Evolutionary conservation across 2,797 vertebrate genomes (phyloP), one percentile per base, ranked within the genome.

Genomic region (Triplophysa bombifrons): DNA sequence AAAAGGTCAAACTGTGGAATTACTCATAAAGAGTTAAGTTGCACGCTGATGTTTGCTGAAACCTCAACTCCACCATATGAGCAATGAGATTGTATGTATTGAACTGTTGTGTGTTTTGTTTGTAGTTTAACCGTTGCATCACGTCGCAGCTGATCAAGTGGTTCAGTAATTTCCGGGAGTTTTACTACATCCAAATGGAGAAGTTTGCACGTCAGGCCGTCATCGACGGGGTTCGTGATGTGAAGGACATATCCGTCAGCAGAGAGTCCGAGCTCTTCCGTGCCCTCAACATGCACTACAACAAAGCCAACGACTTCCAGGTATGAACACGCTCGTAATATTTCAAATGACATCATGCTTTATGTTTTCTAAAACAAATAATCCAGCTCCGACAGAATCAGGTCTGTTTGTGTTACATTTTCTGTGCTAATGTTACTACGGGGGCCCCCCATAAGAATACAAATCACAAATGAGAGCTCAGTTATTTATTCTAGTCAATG

Each of bases 141-240:
- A 98, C 96, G 63, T 98, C 97, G 34, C 97, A 99, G 94, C 95
- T 99, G 86, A 98, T 98, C 92, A 99, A 99, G 89, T 99, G 97
- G 97, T 98, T 99, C 92, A 99, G 97, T 87, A 99, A 99, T 90
- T 99, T 99, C 87, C 93, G 97, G 10, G 97, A 99, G 90, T 99
- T 98, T 90, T 99, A 97, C 91, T 99, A 98, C 88, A 99, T 98
- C 91, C 97, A 99, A 91, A 97, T 97, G 95, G 97, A 99, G 92
- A 99, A 98, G 91, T 97, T 93, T 83, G 97, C 97, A 51, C 94
- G 97, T 4, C 96, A 97, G 93, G 95, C 96, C 19, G 92, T 98
- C 68, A 88, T 94, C 4, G 96, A 98, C 2, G 96, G 96, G 0
- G 68, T 96, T 58, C 89, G 81, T 2, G 92, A 96, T 0, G 88